Conservation (phyloP, 1,140 invertebrate species). For the Cydia splendana region DNA sequence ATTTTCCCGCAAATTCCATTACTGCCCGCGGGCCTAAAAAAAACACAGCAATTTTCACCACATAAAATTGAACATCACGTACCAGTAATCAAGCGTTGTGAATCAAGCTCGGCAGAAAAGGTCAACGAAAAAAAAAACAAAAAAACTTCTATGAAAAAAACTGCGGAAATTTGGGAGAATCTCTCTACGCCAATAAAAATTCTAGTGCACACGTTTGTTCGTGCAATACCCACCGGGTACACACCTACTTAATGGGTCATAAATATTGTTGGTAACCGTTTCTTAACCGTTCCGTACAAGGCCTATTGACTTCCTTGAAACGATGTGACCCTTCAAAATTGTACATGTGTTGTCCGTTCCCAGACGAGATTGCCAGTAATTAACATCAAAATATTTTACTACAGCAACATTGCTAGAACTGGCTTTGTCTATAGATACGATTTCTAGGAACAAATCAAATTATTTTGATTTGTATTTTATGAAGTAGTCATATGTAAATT, state of each 20-base stretch:
- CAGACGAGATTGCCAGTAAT: too few species aligned
- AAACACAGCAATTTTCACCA: not conserved
- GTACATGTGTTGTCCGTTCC: too few species aligned
- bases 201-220: slow-evolving; percentile 1
- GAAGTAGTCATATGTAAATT: too few species aligned
- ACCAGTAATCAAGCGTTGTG: slow-evolving; percentile 6
- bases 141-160: not conserved
- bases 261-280: too few species aligned
- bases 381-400: too few species aligned
- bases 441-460: too few species aligned
- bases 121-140: not conserved
- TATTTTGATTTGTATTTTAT: too few species aligned
- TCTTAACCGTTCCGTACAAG: too few species aligned
- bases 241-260: not conserved
- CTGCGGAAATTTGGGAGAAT: not conserved
- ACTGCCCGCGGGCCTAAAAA: not conserved
- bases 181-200: not conserved
- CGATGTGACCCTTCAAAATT: too few species aligned
- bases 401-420: too few species aligned
- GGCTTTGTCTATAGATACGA: too few species aligned
- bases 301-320: too few species aligned
- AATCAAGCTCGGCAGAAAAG: not conserved
- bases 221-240: not conserved
- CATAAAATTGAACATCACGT: slow-evolving; percentile 1
- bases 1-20: not conserved